Base-by-base conservation (phyloP, 2,113 vertebrate genomes). In the Leucoraja erinaceus region DNA sequence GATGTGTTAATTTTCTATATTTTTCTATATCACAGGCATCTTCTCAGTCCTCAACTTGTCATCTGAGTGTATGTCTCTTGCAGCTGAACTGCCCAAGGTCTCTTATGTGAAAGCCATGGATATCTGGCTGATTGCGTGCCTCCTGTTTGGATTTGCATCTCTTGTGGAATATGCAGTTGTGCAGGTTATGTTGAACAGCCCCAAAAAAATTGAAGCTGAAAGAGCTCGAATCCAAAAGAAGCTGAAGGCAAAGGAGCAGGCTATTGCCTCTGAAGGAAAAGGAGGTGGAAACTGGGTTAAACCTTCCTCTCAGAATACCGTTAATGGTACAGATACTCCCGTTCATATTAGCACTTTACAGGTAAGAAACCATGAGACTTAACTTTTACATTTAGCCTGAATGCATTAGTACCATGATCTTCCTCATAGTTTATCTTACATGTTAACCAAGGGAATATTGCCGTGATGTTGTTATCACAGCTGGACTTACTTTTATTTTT, bases 101-200 rank as follows among this genome's bases (percentile, higher is more conserved):
- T 99, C 99, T 90, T 99, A 99, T 0, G 99, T 99, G 94, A 99
- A 99, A 96, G 99, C 99, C 93, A 98, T 99, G 92, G 98, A 99
- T 70, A 97, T 99, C 92, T 99, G 99, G 98, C 96, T 99, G 94
- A 99, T 99, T 70, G 97, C 98, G n/a, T 99, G 99, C 94, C 97
- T 99, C 94, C 97, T 99, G 94, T 99, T 99, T 76, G 98, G 98
- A 33, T 99, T 99, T 86, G 99, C 99, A 38, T 99, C 98, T 0
- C 96, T 99, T 95, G 99, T 99, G 94, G 98, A 99, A 94, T 99
- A 99, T 22, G 99, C 99, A 0, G 98, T 99, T 16, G 99, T 99
- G 93, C 98, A 99, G 95, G 98, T 99, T 95, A 98, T 99, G 96
- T 94, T 99, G 93, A 99, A 99, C 95, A 99, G 98, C 94, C 98